Base-by-base conservation (phyloP, 2,113 vertebrate species). In the Todiramphus chloris region DNA sequence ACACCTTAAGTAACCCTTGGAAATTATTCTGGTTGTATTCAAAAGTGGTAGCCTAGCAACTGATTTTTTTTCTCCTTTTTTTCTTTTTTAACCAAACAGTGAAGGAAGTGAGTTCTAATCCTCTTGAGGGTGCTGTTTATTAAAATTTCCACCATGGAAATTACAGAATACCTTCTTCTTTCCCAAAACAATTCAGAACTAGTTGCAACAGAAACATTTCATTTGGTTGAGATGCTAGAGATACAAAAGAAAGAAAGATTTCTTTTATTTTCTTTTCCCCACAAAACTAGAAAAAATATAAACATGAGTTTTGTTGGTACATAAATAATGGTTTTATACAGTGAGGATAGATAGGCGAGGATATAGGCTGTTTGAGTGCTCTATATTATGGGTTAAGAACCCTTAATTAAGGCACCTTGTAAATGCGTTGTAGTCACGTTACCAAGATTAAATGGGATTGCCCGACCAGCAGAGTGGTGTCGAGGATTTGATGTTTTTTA, bases 71-170 rank as follows among this genome's bases (percentile, higher is more conserved):
- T 39, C 39, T 35, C 43, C 13, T 35, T 96, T 12, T 35, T 67
- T n/a, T 43, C 43, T 58, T 63, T 48, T 43, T 60, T 8, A 5
- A 43, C 44, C 44, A 27, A 76, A 91, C 15, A 46, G 60, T 50
- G 35, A 90, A 86, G 75, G 72, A 92, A 93, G 67, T 44, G 63
- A 90, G 51, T 88, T 94, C 63, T 87, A 93, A 96, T 96, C 95
- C 96, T 97, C 96, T 96, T 96, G 95, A 97, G 96, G 96, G 95
- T 97, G 96, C 96, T 96, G 96, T 97, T 97, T 97, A 96, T 96
- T 96, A 96, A 96, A 95, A 96, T 97, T 97, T 97, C 85, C 60
- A 96, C 76, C 60, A 41, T 83, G 70, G 86, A 90, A 90, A 93
- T 95, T 83, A 90, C 30, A 56, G 46, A 85, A 3, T 67, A 39